phyloP scores from a whole-genome alignment of 2,888 invertebrate genomes.

The Peribatodes rhomboidaria region DNA sequence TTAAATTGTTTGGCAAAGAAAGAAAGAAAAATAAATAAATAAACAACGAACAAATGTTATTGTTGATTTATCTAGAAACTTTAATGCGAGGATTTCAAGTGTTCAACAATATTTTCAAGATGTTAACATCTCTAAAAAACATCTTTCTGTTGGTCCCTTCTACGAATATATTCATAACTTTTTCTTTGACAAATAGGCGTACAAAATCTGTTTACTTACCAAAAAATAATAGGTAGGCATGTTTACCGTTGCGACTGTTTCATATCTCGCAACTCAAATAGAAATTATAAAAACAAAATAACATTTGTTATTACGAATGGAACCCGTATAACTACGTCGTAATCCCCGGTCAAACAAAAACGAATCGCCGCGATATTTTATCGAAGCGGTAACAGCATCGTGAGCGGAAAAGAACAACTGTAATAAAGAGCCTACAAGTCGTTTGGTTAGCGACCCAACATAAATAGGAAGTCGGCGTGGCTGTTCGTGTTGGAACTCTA shows the following conservation, averaged over 20 bases:
- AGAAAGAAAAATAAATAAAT: no score
- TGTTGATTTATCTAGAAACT: no score
- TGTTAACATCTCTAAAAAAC: not conserved
- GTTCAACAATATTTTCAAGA: no score
- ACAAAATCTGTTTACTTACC: slow-evolving; percentile 6
- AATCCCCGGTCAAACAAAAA: slow-evolving; percentile 64
- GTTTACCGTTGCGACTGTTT: slow-evolving; percentile 6
- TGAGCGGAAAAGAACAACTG: slow-evolving; percentile 84
- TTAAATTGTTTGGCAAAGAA: no score
- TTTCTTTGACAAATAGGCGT: slow-evolving; percentile 2
- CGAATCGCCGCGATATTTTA: slow-evolving; percentile 77
- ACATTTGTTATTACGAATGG: slow-evolving; percentile 41
- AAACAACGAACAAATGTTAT: no score
- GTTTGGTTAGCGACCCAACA: slow-evolving; percentile 80
- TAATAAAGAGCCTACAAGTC: slow-evolving; percentile 86
- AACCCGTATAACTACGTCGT: slow-evolving; percentile 46
- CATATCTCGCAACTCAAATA: slow-evolving; percentile 26
- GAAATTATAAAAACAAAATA: slow-evolving; percentile 40
- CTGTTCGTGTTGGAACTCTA: slow-evolving; percentile 80
- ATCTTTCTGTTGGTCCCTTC: not conserved
- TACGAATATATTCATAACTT: slow-evolving; percentile 7
- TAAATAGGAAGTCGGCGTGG: slow-evolving; percentile 74
- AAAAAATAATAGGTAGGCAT: slow-evolving; percentile 12
- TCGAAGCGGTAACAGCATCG: slow-evolving; percentile 75
- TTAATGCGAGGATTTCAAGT: no score